Evolutionary conservation across 1,140 invertebrate genomes (phyloP), one percentile per base, ranked within the genome.

Genomic region (Eufriesea mexicana): DNA sequence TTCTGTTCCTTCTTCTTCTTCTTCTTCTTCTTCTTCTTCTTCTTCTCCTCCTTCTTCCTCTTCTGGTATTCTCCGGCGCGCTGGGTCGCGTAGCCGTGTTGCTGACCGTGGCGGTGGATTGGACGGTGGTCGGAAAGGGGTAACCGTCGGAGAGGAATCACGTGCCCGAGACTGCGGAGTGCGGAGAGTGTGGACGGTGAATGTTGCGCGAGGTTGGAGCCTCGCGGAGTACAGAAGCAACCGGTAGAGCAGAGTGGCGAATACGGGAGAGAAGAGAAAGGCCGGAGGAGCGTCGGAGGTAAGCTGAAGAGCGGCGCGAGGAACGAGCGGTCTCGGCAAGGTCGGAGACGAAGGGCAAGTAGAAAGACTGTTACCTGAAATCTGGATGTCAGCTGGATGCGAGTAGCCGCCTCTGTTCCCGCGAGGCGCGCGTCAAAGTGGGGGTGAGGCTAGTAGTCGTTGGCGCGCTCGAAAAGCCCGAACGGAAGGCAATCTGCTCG

Each of bases 401-500:
- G 45, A 82, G 86, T 59, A 84, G 86, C 55, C 47, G 74, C 42
- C 14, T 45, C 16, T 54, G 28, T 55, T 49, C 25, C 61, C 51
- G 25, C 66, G 73, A 82, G 77, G 67, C 81, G 83, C 64, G 74
- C 76, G 16, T 35, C 1, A 73, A 42, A 83, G 91, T 89, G 92
- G 91, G 91, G 92, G 92, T 91, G 93, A 92, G 92, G 92, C 90
- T 86, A 92, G 35, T 35, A 4, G 92, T 92, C 93, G 66, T 93
- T 92, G 91, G 93, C 90, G 92, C 91, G 93, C 93, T 94, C 93
- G 89, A 91, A 93, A 90, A 90, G 87, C 88, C 90, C 88, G 91
- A 92, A 91, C 93, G 92, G 93, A 93, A 93, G 93, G 92, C 93
- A 94, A 94, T 94, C 92, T 91, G 93, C 92, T 93, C 91, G 92